Conservation (phyloP, 2,797 vertebrate genomes). For the Lepus oiostolus region DNA sequence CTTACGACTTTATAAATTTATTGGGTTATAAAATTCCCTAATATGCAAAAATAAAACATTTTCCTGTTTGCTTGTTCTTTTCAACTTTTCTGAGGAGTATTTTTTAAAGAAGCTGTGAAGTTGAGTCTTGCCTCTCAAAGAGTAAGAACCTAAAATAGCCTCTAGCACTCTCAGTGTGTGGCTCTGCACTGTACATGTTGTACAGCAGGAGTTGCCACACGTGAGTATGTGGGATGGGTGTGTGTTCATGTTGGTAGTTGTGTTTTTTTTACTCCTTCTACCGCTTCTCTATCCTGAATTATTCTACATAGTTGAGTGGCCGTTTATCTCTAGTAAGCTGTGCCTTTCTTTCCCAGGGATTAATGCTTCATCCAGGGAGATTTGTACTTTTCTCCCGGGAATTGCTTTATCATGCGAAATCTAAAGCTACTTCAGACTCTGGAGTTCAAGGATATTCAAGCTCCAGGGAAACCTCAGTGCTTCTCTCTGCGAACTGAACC, state of each 20-base stretch:
- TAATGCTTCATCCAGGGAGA: slow-evolving; percentile 1
- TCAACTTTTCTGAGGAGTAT: background rate
- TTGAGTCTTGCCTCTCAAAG: slow-evolving; percentile 1
- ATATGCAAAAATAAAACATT: slow-evolving; percentile 29
- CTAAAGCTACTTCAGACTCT: slow-evolving; percentile 91
- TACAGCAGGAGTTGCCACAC: background rate
- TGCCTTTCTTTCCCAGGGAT: slow-evolving; percentile 29
- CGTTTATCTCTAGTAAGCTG: background rate
- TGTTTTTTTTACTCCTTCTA: background rate
- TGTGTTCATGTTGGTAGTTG: background rate
- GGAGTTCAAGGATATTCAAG: slow-evolving; percentile 85
- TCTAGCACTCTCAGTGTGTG: background rate
- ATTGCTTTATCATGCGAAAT: slow-evolving; percentile 92
- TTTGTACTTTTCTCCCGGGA: slow-evolving; percentile 30
- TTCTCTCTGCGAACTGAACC: slow-evolving; percentile 89
- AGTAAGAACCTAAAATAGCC: background rate
- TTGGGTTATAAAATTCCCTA: background rate
- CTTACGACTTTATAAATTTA: background rate
- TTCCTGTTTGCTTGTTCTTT: slow-evolving; percentile 58
- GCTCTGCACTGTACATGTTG: background rate
- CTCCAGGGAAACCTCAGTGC: slow-evolving; percentile 90
- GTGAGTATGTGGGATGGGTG: background rate
- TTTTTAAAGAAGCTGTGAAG: background rate
- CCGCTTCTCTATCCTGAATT: background rate
- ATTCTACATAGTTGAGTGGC: background rate